These are phyloP conservation scores for Euplexia lucipara DNA, from an alignment of 2,888 invertebrate species.

Conservation along the genomic window DNA sequence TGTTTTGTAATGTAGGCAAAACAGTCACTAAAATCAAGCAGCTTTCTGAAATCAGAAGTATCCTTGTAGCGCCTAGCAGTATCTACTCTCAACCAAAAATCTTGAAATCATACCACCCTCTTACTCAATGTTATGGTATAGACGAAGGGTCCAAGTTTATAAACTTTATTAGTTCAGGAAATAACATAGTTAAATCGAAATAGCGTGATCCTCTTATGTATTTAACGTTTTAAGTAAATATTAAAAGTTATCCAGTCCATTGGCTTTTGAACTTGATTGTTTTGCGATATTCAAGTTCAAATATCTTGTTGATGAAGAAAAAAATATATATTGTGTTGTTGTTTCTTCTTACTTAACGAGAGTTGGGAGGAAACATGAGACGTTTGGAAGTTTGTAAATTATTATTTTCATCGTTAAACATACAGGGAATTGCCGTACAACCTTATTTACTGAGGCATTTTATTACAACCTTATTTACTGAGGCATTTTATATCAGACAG, in stretches of 20 bases:
- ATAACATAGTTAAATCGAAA: conserved; percentile 8
- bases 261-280: conserved; percentile 14
- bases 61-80: no score
- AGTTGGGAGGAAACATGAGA: neutral
- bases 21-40: no score
- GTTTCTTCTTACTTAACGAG: neutral
- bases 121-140: neutral
- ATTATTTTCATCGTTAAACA: no score
- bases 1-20: no score
- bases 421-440: no score
- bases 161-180: conserved; percentile 14
- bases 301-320: neutral
- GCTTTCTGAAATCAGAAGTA: no score
- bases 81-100: no score
- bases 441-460: no score
- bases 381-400: neutral
- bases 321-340: conserved; percentile 4
- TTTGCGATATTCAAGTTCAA: conserved; percentile 6
- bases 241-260: conserved; percentile 18
- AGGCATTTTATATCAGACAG: no score
- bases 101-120: neutral
- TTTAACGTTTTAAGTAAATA: conserved; percentile 29
- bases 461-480: no score
- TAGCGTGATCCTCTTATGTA: conserved; percentile 20
- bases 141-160: neutral